Base-by-base conservation (phyloP, 1,140 invertebrate genomes). In the Hyles vespertilio region DNA sequence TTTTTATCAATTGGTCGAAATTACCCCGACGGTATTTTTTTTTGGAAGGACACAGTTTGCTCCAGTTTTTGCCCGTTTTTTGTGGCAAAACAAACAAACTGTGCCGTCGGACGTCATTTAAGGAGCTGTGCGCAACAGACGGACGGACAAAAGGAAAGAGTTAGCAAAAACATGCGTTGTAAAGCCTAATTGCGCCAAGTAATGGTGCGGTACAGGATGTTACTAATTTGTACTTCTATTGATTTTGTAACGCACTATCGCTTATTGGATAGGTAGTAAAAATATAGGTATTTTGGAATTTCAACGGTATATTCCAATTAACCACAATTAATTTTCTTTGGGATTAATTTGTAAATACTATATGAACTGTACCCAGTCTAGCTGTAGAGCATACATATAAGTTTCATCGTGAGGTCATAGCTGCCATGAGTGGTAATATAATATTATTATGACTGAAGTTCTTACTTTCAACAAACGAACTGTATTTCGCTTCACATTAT, bases 161-260 rank as follows among this genome's bases (percentile, higher is more conserved):
- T 72, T 74, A 62, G 67, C 74, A 79, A 77, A 78, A 79, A 79
- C 51, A 69, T 49, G 10, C 11, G 54, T 67, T 51, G 65, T 79
- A 72, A 74, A 76, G 43, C 70, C 63, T 64, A 65, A 69, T 72
- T 68, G 49, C 53, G 43, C 36, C 58, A 46, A 57, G 58, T 60
- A 58, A 36, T 47, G 55, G 61, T 48, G 49, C 55, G 56, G 33
- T 73, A 72, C 58, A 65, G 72, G 67, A 56, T 70, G 67, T 59
- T 54, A 43, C 12, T 9, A 44, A 58, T 61, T 58, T 36, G 48
- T 46, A 3, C 11, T 43, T 5, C 5, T 9, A 44, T 34, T 56
- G 44, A 10, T 32, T 12, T 44, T 34, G 5, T 51, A 51, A 51
- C 50, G 32, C 34, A 34, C 49, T 33, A 51, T 34, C 9, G 3